Conservation (phyloP, 1,140 invertebrate species). For the Melitaea cinxia region DNA sequence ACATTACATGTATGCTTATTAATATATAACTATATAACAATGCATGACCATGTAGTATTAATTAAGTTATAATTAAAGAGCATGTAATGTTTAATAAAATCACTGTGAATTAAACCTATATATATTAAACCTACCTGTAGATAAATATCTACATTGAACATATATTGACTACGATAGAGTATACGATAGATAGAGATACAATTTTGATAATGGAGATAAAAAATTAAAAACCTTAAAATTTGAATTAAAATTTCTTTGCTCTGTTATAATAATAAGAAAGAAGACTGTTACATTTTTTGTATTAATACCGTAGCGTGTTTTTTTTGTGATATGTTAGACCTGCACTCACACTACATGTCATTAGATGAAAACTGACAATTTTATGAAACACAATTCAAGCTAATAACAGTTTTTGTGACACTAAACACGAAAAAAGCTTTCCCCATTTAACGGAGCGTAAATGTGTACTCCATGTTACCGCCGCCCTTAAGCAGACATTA, state of each 20-base stretch:
- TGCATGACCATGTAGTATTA: neutral
- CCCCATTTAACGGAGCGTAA: conserved; percentile 79
- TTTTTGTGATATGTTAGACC: too few relatives aligned
- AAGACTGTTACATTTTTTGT: too few relatives aligned
- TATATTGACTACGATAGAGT: neutral
- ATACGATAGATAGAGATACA: too few relatives aligned
- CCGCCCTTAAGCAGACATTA: conserved; percentile 80
- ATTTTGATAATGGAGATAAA: too few relatives aligned
- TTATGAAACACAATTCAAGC: conserved; percentile 68
- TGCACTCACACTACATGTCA: conserved; percentile 25
- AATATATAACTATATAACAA: neutral
- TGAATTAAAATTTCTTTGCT: too few relatives aligned
- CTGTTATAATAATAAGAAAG: too few relatives aligned
- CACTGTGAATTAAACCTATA: neutral
- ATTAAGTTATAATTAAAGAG: neutral
- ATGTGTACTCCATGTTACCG: conserved; percentile 78
- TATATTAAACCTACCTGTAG: neutral
- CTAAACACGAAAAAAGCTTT: conserved; percentile 81
- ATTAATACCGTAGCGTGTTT: too few relatives aligned
- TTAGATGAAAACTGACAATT: conserved; percentile 35
- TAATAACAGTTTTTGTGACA: conserved; percentile 81
- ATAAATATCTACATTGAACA: neutral
- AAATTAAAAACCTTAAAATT: too few relatives aligned
- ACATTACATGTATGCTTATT: neutral
- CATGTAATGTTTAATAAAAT: neutral